These are phyloP conservation scores for Crambe crambe DNA, from an alignment of 37 sponge, comb jelly and placozoan species.

Conservation along the genomic window DNA sequence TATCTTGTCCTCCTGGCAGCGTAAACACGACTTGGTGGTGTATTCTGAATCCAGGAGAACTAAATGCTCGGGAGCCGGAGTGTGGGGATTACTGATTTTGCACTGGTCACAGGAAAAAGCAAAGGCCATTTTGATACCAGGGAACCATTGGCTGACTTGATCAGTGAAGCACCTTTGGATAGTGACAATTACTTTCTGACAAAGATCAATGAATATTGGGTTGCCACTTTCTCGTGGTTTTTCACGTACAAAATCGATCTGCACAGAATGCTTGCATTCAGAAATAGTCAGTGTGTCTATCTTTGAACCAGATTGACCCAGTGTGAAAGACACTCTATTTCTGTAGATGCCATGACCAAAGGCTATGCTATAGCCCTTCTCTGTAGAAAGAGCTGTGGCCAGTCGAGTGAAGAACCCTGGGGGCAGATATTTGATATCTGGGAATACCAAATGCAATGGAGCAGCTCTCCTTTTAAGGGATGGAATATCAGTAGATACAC, in stretches of 20 bases:
- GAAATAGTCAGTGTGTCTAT: constrained; percentile 32
- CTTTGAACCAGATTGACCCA: constrained; percentile 9
- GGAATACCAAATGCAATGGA: constrained; percentile 41
- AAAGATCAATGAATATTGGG: background rate
- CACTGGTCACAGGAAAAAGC: constrained; percentile 13
- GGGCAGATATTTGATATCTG: constrained; percentile 30
- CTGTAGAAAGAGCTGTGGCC: constrained; percentile 17
- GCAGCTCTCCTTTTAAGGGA: background rate
- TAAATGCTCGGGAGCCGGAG: background rate
- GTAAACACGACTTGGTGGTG: background rate
- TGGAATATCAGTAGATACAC: background rate
- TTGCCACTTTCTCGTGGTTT: background rate
- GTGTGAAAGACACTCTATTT: constrained; percentile 10
- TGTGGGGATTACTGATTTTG: too few relatives aligned
- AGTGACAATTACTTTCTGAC: background rate
- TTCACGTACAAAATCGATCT: constrained; percentile 5
- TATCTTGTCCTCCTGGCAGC: background rate
- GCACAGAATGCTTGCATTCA: background rate
- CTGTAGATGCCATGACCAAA: constrained; percentile 33
- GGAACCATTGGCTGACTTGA: constrained; percentile 22
- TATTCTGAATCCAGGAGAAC: background rate
- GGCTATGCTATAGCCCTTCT: background rate
- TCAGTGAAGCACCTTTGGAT: background rate
- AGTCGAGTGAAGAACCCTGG: constrained; percentile 61
- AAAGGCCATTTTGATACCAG: background rate